These are phyloP conservation scores for Campoplex capitator DNA, from an alignment of 2,888 invertebrate species.

Conservation along the genomic window DNA sequence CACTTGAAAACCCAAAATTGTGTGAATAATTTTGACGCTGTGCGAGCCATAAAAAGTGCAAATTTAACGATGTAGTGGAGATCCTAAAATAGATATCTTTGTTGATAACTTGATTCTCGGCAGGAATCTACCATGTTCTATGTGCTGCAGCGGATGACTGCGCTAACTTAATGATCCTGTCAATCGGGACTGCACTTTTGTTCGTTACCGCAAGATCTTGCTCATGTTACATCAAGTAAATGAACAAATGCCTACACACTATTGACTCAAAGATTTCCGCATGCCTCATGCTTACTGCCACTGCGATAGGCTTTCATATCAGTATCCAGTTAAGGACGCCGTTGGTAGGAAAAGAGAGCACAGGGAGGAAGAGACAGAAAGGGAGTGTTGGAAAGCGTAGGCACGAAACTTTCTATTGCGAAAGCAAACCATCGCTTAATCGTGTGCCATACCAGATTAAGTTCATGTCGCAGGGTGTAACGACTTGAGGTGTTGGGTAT, in stretches of 20 bases:
- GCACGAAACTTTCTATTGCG: conserved; percentile 26
- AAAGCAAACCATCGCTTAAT: conserved; percentile 66
- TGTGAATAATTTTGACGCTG: neutral
- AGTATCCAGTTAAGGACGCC: conserved; percentile 19
- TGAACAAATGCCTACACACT: neutral
- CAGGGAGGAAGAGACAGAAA: too few relatives aligned
- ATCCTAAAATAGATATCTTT: conserved; percentile 4
- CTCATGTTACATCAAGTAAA: neutral
- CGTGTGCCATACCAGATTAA: conserved; percentile 73
- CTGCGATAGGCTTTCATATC: neutral
- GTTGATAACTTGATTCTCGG: neutral
- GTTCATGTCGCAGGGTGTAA: conserved; percentile 74
- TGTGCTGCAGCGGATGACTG: neutral
- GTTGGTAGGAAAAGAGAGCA: neutral
- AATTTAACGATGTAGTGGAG: neutral
- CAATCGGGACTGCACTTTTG: conserved; percentile 31
- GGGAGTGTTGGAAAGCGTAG: neutral
- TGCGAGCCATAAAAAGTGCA: neutral
- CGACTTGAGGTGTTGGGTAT: conserved; percentile 72
- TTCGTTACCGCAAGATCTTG: conserved; percentile 52
- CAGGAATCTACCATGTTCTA: conserved; percentile 53
- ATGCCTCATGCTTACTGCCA: conserved; percentile 10
- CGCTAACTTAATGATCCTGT: conserved; percentile 26
- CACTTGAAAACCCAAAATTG: conserved; percentile 1
- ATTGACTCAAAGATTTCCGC: conserved; percentile 33